Conservation (phyloP, 2,113 vertebrate genomes). For the Lichenostomus cassidix region DNA sequence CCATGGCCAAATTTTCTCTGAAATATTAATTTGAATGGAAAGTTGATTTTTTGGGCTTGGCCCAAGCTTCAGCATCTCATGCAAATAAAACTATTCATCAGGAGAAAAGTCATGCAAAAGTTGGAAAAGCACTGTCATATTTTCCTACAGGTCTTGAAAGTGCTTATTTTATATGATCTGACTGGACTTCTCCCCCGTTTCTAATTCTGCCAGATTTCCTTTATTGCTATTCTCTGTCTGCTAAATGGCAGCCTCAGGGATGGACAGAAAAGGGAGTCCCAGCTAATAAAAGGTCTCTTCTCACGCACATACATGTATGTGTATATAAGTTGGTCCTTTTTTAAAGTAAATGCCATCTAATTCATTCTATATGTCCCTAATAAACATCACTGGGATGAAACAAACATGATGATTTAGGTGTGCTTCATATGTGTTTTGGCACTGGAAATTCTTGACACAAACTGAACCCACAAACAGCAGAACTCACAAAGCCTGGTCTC, state of each 20-base stretch:
- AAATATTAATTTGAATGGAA: neutral
- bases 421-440: accelerated
- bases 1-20: neutral
- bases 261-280: neutral
- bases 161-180: neutral
- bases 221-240: neutral
- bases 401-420: neutral
- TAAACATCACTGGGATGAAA: neutral
- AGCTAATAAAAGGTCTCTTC: neutral
- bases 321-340: neutral
- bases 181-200: neutral
- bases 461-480: neutral
- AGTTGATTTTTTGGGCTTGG: neutral
- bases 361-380: neutral
- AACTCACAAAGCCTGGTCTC: neutral
- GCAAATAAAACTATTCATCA: neutral
- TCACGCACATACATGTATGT: accelerated
- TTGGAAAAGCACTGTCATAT: neutral
- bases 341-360: neutral
- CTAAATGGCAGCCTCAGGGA: neutral
- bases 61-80: neutral
- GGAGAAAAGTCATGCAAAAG: neutral
- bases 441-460: neutral
- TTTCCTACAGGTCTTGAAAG: neutral
- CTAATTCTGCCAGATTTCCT: neutral